These are phyloP conservation scores for Nothocercus nigrocapillus DNA, from an alignment of 2,113 vertebrate species.

Conservation along the genomic window DNA sequence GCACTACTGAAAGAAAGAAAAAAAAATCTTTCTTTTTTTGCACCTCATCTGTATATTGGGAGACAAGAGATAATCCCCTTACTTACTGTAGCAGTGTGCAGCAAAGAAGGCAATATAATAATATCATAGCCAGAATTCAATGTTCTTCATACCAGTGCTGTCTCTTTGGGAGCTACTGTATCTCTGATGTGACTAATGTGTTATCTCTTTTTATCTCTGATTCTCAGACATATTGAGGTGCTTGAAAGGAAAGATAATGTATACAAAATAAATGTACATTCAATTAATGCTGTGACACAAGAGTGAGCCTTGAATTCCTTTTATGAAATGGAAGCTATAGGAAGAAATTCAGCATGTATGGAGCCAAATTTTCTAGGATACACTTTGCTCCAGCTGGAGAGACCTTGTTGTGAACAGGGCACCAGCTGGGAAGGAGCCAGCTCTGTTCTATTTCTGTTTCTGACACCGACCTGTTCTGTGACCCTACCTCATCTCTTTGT, in stretches of 20 bases:
- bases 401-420: constrained; percentile 10
- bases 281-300: background rate
- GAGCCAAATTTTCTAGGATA: background rate
- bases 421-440: constrained; percentile 29
- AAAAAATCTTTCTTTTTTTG: background rate
- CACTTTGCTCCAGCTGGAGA: constrained; percentile 26
- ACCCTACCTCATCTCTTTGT: constrained; percentile 33
- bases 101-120: constrained; percentile 65
- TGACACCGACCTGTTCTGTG: constrained; percentile 5
- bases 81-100: constrained; percentile 38
- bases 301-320: background rate
- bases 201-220: constrained; percentile 53
- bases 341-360: background rate
- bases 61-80: constrained; percentile 64
- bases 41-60: constrained; percentile 8
- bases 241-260: constrained; percentile 42
- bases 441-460: constrained; percentile 34
- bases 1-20: constrained; percentile 4
- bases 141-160: constrained; percentile 35
- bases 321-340: background rate
- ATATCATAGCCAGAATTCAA: constrained; percentile 44
- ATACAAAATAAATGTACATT: constrained; percentile 55
- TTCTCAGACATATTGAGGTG: constrained; percentile 52
- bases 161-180: constrained; percentile 21
- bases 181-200: background rate